A percentile compares a stretch with the other conserved stretches of the same genome.
Evolutionary conservation across 2,113 vertebrate genomes (phyloP).

Genomic region (Malurus cyaneus): DNA sequence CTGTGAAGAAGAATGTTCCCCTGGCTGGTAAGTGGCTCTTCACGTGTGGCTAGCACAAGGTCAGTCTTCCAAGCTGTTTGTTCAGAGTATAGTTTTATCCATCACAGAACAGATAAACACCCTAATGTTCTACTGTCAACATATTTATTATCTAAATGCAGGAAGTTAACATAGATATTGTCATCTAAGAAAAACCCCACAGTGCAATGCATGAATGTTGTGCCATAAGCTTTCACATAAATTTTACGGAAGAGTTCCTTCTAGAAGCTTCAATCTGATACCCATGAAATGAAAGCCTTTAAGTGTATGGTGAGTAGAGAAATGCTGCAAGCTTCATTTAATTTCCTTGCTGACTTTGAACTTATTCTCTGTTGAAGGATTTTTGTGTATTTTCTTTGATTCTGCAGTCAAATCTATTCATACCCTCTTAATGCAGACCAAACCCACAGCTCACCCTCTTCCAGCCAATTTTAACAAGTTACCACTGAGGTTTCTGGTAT

Average conservation of each 20-base stretch:
- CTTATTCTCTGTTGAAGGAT: neutral
- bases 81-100: neutral
- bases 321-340: slow-evolving; percentile 9
- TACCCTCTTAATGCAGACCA: slow-evolving; percentile 5
- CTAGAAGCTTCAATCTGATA: neutral
- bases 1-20: neutral
- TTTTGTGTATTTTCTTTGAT: slow-evolving; percentile 33
- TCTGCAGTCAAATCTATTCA: neutral
- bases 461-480: neutral
- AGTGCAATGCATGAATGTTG: neutral
- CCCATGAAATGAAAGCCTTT: neutral
- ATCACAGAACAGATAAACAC: neutral
- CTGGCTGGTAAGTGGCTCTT: neutral
- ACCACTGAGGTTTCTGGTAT: neutral
- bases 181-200: neutral
- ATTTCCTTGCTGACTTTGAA: slow-evolving; percentile 26
- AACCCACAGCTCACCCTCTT: neutral
- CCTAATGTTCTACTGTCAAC: neutral
- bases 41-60: neutral
- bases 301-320: neutral
- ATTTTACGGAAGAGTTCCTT: neutral
- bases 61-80: neutral
- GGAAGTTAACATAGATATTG: neutral
- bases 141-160: neutral
- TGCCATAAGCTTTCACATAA: neutral